Conservation (phyloP, 2,797 vertebrate genomes). For the Pseudopleuronectes americanus region DNA sequence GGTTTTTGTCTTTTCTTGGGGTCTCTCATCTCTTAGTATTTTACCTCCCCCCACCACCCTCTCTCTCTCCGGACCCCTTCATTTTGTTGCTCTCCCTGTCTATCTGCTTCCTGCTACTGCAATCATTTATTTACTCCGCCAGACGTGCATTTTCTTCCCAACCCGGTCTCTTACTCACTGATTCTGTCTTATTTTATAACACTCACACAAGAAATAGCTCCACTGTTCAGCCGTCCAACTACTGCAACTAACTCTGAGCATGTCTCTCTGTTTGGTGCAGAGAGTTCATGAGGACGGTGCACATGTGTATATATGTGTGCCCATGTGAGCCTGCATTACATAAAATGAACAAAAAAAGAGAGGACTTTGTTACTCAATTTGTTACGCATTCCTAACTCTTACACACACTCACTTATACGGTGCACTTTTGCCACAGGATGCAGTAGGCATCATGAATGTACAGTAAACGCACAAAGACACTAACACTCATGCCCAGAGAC, state of each 20-base stretch:
- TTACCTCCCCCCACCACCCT: constrained; percentile 16
- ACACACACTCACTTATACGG: constrained; percentile 6
- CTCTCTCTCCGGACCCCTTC: constrained; percentile 22
- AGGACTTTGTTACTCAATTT: constrained; percentile 35
- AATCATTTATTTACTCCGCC: constrained; percentile 74
- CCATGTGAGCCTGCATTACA: constrained; percentile 43
- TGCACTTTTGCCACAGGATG: constrained; percentile 32
- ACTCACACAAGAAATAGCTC: constrained; percentile 47
- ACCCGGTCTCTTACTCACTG: constrained; percentile 62
- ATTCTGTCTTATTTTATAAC: constrained; percentile 73
- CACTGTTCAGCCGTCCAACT: constrained; percentile 35
- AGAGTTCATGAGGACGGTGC: constrained; percentile 26
- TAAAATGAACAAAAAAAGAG: constrained; percentile 26
- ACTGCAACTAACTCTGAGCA: constrained; percentile 36
- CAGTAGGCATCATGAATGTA: constrained; percentile 21
- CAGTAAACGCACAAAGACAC: constrained; percentile 40
- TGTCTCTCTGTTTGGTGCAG: constrained; percentile 34
- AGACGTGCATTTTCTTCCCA: constrained; percentile 48
- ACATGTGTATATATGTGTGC: constrained; percentile 5
- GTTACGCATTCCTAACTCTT: constrained; percentile 32
- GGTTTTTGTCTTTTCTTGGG: constrained; percentile 12
- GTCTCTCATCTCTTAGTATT: constrained; percentile 38
- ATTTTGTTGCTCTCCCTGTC: constrained; percentile 32
- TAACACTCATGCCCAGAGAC: constrained; percentile 51
- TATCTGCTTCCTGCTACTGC: constrained; percentile 63